A percentile compares a stretch with the other conserved stretches of the same genome.
Evolutionary conservation across 2,797 vertebrate species (phyloP).

Genomic region (Cuculus canorus): DNA sequence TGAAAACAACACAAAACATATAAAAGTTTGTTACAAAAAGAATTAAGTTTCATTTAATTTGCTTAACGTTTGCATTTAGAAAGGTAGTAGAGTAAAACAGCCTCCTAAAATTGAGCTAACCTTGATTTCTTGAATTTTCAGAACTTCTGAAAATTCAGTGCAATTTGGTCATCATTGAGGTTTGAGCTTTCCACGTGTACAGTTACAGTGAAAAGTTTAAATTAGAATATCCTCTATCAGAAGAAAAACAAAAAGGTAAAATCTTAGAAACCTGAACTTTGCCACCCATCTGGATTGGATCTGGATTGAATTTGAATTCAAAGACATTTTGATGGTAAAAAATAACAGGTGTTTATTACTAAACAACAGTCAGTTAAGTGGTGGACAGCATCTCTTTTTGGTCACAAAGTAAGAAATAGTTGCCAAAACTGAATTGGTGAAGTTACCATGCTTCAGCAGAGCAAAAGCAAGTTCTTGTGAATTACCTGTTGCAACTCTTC

Average conservation of each 20-base stretch:
- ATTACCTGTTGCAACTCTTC: not conserved
- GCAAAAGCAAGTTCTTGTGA: not conserved
- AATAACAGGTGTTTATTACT: not conserved
- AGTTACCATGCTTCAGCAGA: not conserved
- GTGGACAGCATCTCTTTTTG: not conserved
- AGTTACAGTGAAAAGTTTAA: not conserved
- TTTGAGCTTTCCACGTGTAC: not conserved
- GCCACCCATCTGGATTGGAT: not conserved
- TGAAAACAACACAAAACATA: conserved; percentile 51
- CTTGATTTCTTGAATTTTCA: not conserved
- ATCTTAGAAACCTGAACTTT: not conserved
- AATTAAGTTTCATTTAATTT: conserved; percentile 60
- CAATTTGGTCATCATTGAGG: not conserved
- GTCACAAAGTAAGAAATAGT: not conserved
- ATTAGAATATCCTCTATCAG: not conserved
- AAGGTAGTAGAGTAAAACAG: conserved; percentile 4
- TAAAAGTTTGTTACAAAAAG: conserved; percentile 58
- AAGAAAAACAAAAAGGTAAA: not conserved
- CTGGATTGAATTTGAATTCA: not conserved
- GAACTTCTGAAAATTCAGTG: not conserved
- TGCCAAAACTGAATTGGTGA: not conserved
- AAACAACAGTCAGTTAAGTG: not conserved
- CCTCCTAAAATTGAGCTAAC: conserved; percentile 45
- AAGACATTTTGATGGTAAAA: not conserved
- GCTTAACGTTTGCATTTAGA: conserved; percentile 63